Percentiles rank a stretch among this genome's conserved stretches.
phyloP scores from a whole-genome alignment of 2,888 invertebrate genomes.

The Lysandra bellargus region DNA sequence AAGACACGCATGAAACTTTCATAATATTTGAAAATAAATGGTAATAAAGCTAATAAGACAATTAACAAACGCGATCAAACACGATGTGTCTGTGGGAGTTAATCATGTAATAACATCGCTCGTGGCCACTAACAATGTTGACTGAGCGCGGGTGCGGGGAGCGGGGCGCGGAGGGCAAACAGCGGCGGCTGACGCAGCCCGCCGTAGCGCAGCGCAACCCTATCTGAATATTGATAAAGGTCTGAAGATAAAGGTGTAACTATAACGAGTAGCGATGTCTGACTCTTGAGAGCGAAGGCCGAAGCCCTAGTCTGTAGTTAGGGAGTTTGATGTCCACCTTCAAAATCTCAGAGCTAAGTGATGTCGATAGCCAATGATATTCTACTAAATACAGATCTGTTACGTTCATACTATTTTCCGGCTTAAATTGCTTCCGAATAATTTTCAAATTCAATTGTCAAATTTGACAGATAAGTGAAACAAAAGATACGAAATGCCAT shows the following conservation, averaged over 20 bases:
- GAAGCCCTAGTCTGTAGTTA: not conserved
- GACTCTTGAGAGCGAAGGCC: not conserved
- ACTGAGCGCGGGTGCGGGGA: constrained; percentile 61
- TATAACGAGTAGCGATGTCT: not conserved
- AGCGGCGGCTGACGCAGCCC: constrained; percentile 60
- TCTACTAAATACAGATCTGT: too few species aligned
- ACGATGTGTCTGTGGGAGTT: constrained; percentile 62
- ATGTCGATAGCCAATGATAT: too few species aligned
- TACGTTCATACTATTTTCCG: too few species aligned
- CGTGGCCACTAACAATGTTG: constrained; percentile 73
- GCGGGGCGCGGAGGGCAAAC: constrained; percentile 61
- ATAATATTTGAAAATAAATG: not conserved
- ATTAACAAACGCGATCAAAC: constrained; percentile 66
- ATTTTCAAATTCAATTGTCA: too few species aligned
- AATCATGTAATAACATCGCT: constrained; percentile 70
- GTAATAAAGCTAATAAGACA: constrained; percentile 44
- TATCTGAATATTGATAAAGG: constrained; percentile 41
- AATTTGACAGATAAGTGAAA: too few species aligned
- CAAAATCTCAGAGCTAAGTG: not conserved
- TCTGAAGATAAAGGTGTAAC: not conserved
- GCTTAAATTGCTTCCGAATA: too few species aligned
- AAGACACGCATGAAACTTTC: not conserved
- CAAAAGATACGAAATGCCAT: too few species aligned
- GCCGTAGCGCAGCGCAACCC: constrained; percentile 52
- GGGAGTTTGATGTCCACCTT: not conserved